Evolutionary conservation across 2,113 vertebrate genomes (phyloP), one percentile per base, ranked within the genome.

Genomic region (Natator depressus): DNA sequence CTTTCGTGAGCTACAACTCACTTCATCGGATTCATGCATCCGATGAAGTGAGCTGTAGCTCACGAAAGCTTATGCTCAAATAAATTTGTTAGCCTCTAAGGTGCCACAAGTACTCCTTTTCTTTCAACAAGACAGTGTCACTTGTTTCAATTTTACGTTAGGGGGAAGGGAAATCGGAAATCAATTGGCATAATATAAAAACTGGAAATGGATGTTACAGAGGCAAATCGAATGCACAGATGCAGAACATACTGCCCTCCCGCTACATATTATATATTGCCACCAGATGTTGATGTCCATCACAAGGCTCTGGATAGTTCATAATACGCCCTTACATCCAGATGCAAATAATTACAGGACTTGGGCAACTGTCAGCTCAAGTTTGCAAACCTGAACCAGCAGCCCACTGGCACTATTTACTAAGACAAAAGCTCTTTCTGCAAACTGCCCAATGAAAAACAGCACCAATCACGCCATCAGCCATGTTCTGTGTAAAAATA

Each of bases 161-260:
- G 53, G 53, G 51, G 22, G 47, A 82, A 14, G 10, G 22, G 22
- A 94, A 85, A 94, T 62, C 47, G 29, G 46, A 87, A 95, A 91
- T 89, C 93, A 87, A 91, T 46, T 79, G 94, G 79, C 89, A 95
- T 75, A 49, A 49, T 82, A 65, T 80, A 89, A 59, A 91, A 95
- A 94, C 93, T 92, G 91, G 84, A 95, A 97, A 94, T 50, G 50
- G 86, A 94, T 87, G 85, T 88, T 16, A 5, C 88, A 94, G 54
- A 78, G 88, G 62, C 51, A 84, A 91, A 82, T 78, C 54, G 2
- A 90, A 81, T 76, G 57, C 31, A 86, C 93, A 95, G 93, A 95
- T 97, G 96, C 90, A 89, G 97, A 97, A 93, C 85, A 93, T 0
- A 16, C 51, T 54, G 29, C 55, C 82, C 89, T 54, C 57, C 75